Conservation (phyloP, 2,113 vertebrate species). For the Psittacus erithacus region DNA sequence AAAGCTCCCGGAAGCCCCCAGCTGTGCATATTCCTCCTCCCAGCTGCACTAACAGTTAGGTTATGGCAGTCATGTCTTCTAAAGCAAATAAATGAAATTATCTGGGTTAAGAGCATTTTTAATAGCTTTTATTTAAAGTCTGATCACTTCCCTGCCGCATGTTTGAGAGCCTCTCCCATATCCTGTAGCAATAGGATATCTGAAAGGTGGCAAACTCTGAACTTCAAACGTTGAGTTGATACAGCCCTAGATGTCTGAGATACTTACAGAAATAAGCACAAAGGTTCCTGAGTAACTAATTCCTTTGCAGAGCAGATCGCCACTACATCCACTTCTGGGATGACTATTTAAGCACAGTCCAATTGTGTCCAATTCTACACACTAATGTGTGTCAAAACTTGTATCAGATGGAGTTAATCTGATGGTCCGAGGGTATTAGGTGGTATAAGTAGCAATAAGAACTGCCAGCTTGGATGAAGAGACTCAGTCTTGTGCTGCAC, state of each 20-base stretch:
- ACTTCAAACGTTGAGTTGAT: background rate
- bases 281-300: background rate
- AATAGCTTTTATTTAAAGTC: background rate
- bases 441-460: background rate
- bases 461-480: background rate
- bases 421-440: background rate
- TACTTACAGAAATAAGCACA: background rate
- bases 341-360: background rate
- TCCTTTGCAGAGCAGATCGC: background rate
- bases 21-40: background rate
- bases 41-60: background rate
- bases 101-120: background rate
- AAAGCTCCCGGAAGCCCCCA: background rate
- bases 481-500: background rate
- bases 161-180: background rate
- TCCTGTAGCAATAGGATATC: background rate
- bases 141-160: background rate
- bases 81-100: background rate
- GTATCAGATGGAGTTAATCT: background rate
- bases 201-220: background rate
- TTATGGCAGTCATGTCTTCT: background rate
- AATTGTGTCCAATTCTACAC: background rate
- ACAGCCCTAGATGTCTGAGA: background rate
- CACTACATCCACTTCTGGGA: background rate
- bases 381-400: background rate